Conservation (phyloP, 2,888 invertebrate species). For the Cephus spinipes region DNA sequence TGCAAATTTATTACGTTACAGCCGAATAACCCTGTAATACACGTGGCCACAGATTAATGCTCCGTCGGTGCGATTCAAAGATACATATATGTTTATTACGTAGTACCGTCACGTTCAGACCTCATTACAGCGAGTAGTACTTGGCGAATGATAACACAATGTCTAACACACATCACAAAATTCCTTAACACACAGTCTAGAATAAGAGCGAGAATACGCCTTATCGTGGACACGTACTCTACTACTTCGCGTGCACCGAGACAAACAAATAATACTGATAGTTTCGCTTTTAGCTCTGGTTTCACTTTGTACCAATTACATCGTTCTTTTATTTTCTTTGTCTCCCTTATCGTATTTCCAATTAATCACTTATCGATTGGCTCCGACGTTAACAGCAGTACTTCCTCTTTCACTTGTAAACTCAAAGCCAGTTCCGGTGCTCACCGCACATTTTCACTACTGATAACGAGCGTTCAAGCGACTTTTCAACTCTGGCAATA, state of each 20-base stretch:
- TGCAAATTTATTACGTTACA: not conserved
- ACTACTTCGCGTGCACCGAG: not conserved
- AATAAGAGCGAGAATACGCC: not conserved
- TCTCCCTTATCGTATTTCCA: not conserved
- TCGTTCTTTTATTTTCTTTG: not conserved
- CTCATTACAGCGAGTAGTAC: conserved; percentile 5
- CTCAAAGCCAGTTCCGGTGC: too few species aligned
- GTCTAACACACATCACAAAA: conserved; percentile 1
- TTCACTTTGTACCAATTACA: not conserved
- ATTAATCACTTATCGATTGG: too few species aligned
- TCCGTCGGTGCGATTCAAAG: not conserved
- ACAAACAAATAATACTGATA: conserved; percentile 7
- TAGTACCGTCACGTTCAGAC: not conserved
- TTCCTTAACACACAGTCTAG: not conserved
- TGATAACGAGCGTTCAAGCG: not conserved
- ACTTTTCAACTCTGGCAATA: not conserved
- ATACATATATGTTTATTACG: conserved; percentile 1
- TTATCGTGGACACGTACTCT: not conserved
- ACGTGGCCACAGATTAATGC: not conserved
- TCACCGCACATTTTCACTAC: not conserved
- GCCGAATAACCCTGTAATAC: not conserved
- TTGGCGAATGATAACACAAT: not conserved
- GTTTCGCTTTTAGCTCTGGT: not conserved
- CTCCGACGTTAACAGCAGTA: too few species aligned
- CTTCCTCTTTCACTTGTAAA: too few species aligned